phyloP scores from a whole-genome alignment of 2,888 invertebrate species.

The Leptinotarsa juncta region DNA sequence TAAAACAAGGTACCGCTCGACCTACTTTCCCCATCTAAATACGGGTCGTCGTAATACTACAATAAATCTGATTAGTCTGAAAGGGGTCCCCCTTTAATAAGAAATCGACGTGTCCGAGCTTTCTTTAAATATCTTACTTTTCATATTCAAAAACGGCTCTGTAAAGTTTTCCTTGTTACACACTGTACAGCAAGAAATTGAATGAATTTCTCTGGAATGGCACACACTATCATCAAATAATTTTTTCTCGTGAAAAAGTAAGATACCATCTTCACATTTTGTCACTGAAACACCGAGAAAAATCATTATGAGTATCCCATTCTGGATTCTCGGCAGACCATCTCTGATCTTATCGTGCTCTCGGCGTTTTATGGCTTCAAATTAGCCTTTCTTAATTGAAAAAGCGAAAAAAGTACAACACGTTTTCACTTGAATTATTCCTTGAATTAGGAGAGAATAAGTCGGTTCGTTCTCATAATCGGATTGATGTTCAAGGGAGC shows the following conservation, averaged over 20 bases:
- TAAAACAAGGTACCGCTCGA: too few relatives aligned
- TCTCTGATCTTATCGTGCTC: conserved; percentile 8
- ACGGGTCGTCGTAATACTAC: too few relatives aligned
- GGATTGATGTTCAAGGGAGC: conserved; percentile 1
- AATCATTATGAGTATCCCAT: neutral
- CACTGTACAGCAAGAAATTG: too few relatives aligned
- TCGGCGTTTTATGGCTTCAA: conserved; percentile 8
- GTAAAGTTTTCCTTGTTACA: too few relatives aligned
- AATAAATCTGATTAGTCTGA: too few relatives aligned
- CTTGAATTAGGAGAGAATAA: conserved; percentile 15
- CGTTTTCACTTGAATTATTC: conserved; percentile 15
- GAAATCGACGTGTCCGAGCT: too few relatives aligned
- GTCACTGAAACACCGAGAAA: neutral
- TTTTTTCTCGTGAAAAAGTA: neutral
- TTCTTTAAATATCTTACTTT: too few relatives aligned
- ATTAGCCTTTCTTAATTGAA: conserved; percentile 19
- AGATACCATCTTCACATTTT: neutral
- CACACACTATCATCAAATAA: too few relatives aligned
- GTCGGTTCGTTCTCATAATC: conserved; percentile 12
- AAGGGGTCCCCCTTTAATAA: too few relatives aligned
- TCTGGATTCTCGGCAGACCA: neutral
- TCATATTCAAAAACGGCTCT: too few relatives aligned
- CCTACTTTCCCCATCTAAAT: too few relatives aligned
- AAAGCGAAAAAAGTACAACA: conserved; percentile 15
- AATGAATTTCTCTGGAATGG: too few relatives aligned